Conservation (phyloP, 2,888 invertebrate genomes). For the Drosophila limbata region DNA sequence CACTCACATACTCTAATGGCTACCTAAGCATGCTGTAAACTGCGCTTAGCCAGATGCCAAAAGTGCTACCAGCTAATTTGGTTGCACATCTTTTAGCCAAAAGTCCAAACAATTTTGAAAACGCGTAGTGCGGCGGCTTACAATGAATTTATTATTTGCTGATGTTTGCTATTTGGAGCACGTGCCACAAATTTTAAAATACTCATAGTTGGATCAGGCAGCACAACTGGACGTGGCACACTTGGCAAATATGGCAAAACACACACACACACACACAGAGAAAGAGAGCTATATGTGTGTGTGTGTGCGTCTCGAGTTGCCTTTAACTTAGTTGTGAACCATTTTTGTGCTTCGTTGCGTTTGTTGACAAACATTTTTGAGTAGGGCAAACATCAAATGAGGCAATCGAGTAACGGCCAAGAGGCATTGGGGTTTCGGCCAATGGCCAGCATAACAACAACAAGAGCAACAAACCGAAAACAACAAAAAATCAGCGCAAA, state of each 20-base stretch:
- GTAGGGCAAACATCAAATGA: slow-evolving; percentile 69
- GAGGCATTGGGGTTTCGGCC: slow-evolving; percentile 17
- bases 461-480: slow-evolving; percentile 14
- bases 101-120: slow-evolving; percentile 32
- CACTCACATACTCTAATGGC: slow-evolving; percentile 69
- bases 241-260: slow-evolving; percentile 60
- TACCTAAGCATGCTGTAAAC: slow-evolving; percentile 67
- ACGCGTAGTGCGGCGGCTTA: slow-evolving; percentile 54
- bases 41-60: slow-evolving; percentile 32
- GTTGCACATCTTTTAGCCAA: slow-evolving; percentile 45
- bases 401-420: slow-evolving; percentile 50
- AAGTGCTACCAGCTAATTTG: slow-evolving; percentile 62
- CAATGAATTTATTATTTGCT: slow-evolving; percentile 82
- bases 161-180: slow-evolving; percentile 82
- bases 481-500: slow-evolving; percentile 70
- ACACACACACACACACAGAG: slow-evolving; percentile 29
- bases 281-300: not conserved
- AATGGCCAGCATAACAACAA: slow-evolving; percentile 23
- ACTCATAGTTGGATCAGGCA: slow-evolving; percentile 57
- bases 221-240: slow-evolving; percentile 64
- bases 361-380: slow-evolving; percentile 77
- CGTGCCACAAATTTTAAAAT: slow-evolving; percentile 81
- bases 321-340: slow-evolving; percentile 41
- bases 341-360: slow-evolving; percentile 77
- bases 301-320: slow-evolving; percentile 30